These are phyloP conservation scores for Zophobas morio DNA, from an alignment of 1,140 invertebrate genomes.

Conservation along the genomic window DNA sequence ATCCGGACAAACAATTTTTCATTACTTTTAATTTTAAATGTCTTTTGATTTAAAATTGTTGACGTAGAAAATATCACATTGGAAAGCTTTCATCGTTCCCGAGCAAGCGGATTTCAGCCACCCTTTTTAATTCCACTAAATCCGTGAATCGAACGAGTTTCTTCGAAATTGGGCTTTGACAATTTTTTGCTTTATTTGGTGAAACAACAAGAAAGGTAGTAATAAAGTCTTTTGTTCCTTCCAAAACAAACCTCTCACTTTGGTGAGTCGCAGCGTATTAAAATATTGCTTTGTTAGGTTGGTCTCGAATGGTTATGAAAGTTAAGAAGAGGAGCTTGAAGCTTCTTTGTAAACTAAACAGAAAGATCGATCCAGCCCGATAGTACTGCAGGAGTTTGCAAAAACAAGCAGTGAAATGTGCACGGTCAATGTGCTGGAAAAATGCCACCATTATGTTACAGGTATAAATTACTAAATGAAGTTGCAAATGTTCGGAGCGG, in stretches of 20 bases:
- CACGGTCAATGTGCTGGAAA: too few species aligned
- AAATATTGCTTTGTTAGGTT: neutral
- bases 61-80: slow-evolving; percentile 45
- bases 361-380: neutral
- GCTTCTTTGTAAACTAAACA: neutral
- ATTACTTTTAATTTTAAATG: slow-evolving; percentile 36
- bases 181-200: slow-evolving; percentile 14
- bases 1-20: slow-evolving; percentile 13
- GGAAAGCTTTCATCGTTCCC: slow-evolving; percentile 43
- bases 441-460: too few species aligned
- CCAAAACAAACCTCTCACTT: neutral
- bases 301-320: neutral
- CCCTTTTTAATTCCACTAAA: slow-evolving; percentile 46
- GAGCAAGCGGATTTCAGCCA: slow-evolving; percentile 29
- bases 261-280: neutral
- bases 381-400: neutral
- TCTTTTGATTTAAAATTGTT: slow-evolving; percentile 41
- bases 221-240: slow-evolving; percentile 6
- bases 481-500: too few species aligned
- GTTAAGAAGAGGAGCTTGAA: neutral
- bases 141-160: slow-evolving; percentile 32
- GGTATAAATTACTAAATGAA: too few species aligned
- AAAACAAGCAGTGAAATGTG: too few species aligned
- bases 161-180: slow-evolving; percentile 28
- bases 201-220: neutral